phyloP scores from a whole-genome alignment of 2,113 vertebrate genomes.

The Cavia aperea region DNA sequence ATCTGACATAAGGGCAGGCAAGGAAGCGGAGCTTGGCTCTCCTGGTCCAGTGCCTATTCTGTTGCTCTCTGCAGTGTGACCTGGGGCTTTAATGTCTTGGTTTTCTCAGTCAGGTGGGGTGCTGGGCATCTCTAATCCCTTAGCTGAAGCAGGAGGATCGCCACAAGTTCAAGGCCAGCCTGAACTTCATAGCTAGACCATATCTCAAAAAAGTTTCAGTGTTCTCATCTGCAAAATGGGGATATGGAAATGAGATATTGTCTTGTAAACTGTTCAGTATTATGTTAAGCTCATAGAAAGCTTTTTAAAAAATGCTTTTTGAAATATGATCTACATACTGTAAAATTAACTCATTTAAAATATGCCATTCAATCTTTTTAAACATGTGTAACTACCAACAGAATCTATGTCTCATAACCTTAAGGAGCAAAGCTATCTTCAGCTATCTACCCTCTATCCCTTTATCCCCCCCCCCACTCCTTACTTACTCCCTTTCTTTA shows the following conservation, averaged over 20 bases:
- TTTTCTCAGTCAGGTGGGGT: background rate
- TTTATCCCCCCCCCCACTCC: background rate
- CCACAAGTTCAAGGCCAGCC: background rate
- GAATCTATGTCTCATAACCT: background rate
- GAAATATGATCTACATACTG: background rate
- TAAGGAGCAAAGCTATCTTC: background rate
- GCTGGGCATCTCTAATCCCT: too few species aligned
- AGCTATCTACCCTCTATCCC: background rate
- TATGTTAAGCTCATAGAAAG: background rate
- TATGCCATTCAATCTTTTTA: background rate
- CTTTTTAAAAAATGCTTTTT: background rate
- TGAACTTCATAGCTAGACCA: background rate
- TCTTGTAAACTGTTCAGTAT: background rate
- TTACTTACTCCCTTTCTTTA: background rate
- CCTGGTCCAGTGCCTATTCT: background rate
- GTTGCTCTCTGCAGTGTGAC: background rate
- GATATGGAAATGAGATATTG: background rate
- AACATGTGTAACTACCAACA: background rate
- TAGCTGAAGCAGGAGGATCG: background rate
- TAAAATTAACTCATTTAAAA: background rate
- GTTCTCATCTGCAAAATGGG: background rate
- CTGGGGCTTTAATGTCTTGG: background rate
- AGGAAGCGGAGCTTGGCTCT: background rate
- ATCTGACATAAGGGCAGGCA: background rate
- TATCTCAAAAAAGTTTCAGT: background rate